Evolutionary conservation across 2,888 invertebrate genomes (phyloP).

Genomic region (Allophyes oxyacanthae): DNA sequence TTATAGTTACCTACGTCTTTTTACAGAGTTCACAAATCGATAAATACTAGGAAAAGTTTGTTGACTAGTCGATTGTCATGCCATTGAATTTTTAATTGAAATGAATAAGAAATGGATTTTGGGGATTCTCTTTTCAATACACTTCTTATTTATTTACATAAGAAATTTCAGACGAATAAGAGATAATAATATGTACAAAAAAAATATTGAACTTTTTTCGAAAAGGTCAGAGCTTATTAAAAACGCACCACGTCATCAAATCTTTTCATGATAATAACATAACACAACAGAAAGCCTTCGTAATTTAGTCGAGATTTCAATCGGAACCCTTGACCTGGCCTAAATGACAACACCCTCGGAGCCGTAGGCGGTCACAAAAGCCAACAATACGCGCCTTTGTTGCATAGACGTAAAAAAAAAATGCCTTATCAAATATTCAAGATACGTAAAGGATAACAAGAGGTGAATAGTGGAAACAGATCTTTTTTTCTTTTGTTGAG

Average conservation of each 20-base stretch:
- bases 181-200: background rate
- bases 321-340: conserved; percentile 47
- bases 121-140: background rate
- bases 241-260: conserved; percentile 35
- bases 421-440: conserved; percentile 48
- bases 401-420: conserved; percentile 24
- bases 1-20: background rate
- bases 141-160: too few relatives aligned
- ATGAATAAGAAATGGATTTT: background rate
- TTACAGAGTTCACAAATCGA: conserved; percentile 18
- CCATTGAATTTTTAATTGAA: background rate
- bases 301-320: conserved; percentile 48
- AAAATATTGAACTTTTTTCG: background rate
- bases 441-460: conserved; percentile 35
- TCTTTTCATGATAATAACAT: conserved; percentile 15
- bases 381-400: conserved; percentile 44
- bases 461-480: conserved; percentile 11
- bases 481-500: conserved; percentile 25
- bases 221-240: conserved; percentile 40
- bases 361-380: conserved; percentile 17
- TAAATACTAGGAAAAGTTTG: conserved; percentile 29
- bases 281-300: conserved; percentile 19
- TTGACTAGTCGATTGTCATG: background rate
- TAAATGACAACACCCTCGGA: conserved; percentile 32
- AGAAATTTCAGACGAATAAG: too few relatives aligned